Conservation (phyloP, 2,113 vertebrate genomes). For the Ia io region DNA sequence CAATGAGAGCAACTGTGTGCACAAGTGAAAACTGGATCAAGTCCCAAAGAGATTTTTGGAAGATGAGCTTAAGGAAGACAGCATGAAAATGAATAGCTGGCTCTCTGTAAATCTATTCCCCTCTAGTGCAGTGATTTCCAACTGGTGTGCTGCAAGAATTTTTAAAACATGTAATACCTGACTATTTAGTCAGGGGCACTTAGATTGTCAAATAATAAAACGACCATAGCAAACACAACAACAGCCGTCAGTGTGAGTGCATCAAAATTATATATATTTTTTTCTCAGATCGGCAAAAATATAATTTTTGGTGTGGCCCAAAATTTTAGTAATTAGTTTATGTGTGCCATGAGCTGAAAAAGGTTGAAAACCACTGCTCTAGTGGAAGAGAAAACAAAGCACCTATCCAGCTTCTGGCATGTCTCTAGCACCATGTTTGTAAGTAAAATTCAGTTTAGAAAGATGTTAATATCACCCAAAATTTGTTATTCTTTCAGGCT, state of each 20-base stretch:
- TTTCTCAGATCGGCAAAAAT: background rate
- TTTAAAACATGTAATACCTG: background rate
- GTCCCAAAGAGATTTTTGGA: conserved; percentile 32
- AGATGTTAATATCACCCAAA: background rate
- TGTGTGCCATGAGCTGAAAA: background rate
- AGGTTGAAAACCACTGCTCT: background rate
- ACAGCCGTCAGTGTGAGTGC: background rate
- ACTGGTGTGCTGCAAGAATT: background rate
- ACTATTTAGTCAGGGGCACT: background rate
- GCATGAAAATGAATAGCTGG: background rate
- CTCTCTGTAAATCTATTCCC: background rate
- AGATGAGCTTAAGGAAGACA: background rate
- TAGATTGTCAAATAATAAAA: background rate
- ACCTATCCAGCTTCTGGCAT: background rate
- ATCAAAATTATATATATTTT: background rate
- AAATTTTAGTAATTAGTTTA: background rate
- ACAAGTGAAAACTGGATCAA: background rate
- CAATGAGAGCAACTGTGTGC: background rate
- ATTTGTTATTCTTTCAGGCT: background rate
- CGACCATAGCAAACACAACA: background rate
- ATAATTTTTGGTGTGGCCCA: background rate
- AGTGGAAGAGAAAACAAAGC: background rate
- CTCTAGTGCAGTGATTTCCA: background rate
- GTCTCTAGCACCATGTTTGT: background rate
- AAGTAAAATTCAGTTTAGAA: background rate